Percentiles rank a stretch among this genome's conserved stretches.
Conservation (phyloP, 2,113 vertebrate genomes). For the Menidia beryllina region DNA sequence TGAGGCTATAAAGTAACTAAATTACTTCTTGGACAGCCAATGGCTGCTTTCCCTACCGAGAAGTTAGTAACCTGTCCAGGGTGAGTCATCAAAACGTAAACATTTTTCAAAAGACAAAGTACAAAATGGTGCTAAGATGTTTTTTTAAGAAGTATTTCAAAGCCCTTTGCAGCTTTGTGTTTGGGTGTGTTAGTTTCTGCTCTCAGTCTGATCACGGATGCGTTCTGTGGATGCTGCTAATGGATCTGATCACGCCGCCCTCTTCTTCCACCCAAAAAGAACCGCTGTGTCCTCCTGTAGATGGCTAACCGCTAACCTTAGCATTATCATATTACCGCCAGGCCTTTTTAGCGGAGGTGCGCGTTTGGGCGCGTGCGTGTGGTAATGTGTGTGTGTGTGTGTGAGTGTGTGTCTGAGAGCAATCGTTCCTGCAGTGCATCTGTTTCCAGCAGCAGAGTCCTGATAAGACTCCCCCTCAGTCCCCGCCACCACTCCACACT, state of each 20-base stretch:
- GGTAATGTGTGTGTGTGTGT: conserved; percentile 66
- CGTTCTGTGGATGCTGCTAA: conserved; percentile 18
- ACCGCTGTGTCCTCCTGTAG: conserved; percentile 87
- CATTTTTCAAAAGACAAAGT: too few relatives aligned
- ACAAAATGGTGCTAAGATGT: too few relatives aligned
- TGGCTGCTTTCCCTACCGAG: too few relatives aligned
- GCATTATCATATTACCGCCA: conserved; percentile 99
- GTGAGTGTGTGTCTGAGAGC: conserved; percentile 93
- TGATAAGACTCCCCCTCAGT: conserved; percentile 90
- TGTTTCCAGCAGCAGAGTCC: conserved; percentile 97
- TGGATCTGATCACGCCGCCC: conserved; percentile 28
- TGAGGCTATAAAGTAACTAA: too few relatives aligned
- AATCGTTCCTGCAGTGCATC: conserved; percentile 95
- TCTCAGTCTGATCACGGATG: conserved; percentile 14
- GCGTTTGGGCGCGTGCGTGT: conserved; percentile 8
- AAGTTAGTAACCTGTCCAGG: too few relatives aligned
- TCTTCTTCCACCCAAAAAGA: conserved; percentile 77
- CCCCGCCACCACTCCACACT: conserved; percentile 34
- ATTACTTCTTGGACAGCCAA: too few relatives aligned
- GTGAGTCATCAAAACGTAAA: too few relatives aligned
- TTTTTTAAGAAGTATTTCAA: too few relatives aligned
- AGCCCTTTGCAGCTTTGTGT: neutral
- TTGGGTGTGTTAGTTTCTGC: conserved; percentile 18
- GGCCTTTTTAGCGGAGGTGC: conserved; percentile 81
- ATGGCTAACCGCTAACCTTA: conserved; percentile 89